Percentiles rank a stretch among this genome's conserved stretches.
These are phyloP conservation scores for Synergus japonicus DNA, from an alignment of 2,888 invertebrate genomes.

Conservation along the genomic window DNA sequence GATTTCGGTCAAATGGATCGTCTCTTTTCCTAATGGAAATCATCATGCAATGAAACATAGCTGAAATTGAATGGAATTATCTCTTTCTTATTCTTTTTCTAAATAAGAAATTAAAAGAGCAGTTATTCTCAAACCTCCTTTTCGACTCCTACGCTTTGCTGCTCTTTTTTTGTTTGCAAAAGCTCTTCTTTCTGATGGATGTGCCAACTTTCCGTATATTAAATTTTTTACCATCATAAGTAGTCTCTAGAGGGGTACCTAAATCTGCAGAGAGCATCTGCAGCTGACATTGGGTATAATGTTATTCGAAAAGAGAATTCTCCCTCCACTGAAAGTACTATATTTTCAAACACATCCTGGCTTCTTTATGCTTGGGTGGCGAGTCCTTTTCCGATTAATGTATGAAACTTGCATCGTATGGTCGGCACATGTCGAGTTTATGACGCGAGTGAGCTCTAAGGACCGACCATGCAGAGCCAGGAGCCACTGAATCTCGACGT, in stretches of 20 bases:
- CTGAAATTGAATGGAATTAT: too few species aligned
- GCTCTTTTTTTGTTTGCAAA: neutral
- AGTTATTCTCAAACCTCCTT: neutral
- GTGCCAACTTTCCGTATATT: neutral
- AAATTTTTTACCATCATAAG: neutral
- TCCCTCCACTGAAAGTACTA: neutral
- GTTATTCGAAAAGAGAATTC: constrained; percentile 3
- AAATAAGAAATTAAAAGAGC: too few species aligned
- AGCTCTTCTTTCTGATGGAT: neutral
- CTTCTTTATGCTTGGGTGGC: constrained; percentile 9
- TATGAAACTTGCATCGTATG: constrained; percentile 28
- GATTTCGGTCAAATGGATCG: too few species aligned
- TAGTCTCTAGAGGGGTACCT: neutral
- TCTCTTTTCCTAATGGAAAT: too few species aligned
- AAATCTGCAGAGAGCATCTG: neutral
- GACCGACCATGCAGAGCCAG: constrained; percentile 12
- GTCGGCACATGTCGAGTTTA: constrained; percentile 34
- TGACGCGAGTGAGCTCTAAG: constrained; percentile 31
- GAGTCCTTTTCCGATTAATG: constrained; percentile 30
- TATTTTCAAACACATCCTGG: neutral
- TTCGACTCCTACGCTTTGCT: neutral
- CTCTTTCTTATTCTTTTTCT: too few species aligned
- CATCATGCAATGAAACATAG: too few species aligned
- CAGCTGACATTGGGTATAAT: constrained; percentile 17
- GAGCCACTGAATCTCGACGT: constrained; percentile 22